phyloP scores from a whole-genome alignment of 1,140 invertebrate species.

The Acromyrmex charruanus region DNA sequence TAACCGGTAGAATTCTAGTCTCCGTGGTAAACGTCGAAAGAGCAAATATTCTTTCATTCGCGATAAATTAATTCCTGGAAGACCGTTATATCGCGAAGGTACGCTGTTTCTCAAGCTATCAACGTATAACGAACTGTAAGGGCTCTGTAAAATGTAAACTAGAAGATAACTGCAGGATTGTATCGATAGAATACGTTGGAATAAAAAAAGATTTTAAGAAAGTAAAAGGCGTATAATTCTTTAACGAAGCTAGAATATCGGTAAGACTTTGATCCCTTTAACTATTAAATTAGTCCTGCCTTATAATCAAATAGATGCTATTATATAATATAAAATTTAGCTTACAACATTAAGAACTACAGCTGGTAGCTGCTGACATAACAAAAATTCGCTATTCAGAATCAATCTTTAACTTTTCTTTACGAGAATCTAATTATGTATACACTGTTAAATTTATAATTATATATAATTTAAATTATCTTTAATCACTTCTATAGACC shows the following conservation, averaged over 20 bases:
- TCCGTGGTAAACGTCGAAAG: constrained; percentile 14
- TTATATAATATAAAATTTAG: background rate
- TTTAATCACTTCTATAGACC: too few relatives aligned
- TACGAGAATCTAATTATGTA: background rate
- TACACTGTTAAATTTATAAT: too few relatives aligned
- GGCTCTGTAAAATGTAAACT: background rate
- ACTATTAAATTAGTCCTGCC: background rate
- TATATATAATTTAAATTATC: too few relatives aligned
- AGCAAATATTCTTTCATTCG: constrained; percentile 44
- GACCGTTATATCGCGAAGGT: background rate
- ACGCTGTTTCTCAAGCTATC: background rate
- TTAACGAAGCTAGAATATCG: background rate
- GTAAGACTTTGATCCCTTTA: background rate
- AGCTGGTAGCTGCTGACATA: background rate
- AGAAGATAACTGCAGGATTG: background rate
- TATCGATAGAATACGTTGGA: background rate
- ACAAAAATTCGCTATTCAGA: background rate
- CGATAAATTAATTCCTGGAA: constrained; percentile 47
- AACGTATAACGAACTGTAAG: background rate
- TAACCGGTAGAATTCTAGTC: constrained; percentile 43
- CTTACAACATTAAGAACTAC: background rate
- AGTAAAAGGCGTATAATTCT: background rate
- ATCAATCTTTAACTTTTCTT: background rate
- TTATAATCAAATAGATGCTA: background rate
- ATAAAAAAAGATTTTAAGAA: background rate